Base-by-base conservation (phyloP, 1,140 invertebrate genomes). In the Drosophila lacteicornis region DNA sequence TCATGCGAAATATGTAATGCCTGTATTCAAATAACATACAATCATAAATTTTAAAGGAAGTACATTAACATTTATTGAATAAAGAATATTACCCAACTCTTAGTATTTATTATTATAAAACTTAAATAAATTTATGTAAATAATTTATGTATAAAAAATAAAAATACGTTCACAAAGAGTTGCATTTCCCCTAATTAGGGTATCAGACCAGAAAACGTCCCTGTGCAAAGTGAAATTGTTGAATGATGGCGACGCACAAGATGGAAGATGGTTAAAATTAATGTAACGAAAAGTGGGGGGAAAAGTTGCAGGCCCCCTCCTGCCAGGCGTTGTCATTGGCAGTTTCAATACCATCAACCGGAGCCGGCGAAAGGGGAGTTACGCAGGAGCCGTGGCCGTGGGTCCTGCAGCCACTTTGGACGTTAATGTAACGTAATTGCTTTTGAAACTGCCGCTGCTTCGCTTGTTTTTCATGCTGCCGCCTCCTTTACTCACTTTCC, bases 381-480 rank as follows among this genome's bases (percentile, higher is more conserved):
- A 33, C 36, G 49, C 50, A 36, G 60, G 49, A 59, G 38, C 45
- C 8, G 53, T 11, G 15, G 36, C 25, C 25, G 22, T 22, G 42
- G 40, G 42, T 59, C 38, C 45, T 59, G 67, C 80, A 77, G 80
- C 71, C 80, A 80, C 83, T 86, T 75, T 80, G 80, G 47, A 75
- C 84, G 59, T 88, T 87, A 87, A 87, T 84, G 84, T 83, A 75
- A 88, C 65, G 84, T 88, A 88, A 87, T 87, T 87, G 84, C 82
- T 88, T 86, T 84, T 81, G 74, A 84, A 82, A 83, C 60, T 62
- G 75, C 59, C 80, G 59, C 65, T 63, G 76, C 61, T 63, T 69
- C 55, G 75, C 73, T 65, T 73, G 50, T 30, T 49, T 61, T 60
- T 46, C 70, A 67, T 33, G 58, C 42, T 74, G 47, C 57, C 27